A percentile compares a stretch with the other conserved stretches of the same genome.
Evolutionary conservation across 2,113 vertebrate genomes (phyloP).

Genomic region (Isichthys henryi): DNA sequence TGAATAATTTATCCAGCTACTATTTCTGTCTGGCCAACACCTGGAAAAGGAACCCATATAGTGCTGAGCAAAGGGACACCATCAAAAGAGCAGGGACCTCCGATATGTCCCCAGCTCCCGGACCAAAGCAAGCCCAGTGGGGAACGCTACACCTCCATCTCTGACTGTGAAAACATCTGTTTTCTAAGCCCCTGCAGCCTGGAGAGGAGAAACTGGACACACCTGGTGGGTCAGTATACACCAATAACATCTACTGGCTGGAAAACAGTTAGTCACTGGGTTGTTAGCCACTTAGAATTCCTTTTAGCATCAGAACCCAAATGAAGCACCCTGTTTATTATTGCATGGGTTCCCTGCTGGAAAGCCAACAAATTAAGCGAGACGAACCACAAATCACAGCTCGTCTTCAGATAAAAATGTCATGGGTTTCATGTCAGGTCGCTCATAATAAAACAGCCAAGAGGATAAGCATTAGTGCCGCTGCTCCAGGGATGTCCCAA

Average conservation of each 20-base stretch:
- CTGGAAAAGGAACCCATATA: neutral
- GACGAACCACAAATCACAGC: neutral
- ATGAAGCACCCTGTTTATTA: neutral
- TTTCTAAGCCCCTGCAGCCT: too few relatives aligned
- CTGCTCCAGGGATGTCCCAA: neutral
- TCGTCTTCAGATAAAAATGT: neutral
- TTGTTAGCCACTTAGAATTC: neutral
- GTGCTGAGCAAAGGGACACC: neutral
- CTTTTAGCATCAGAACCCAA: neutral
- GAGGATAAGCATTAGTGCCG: neutral
- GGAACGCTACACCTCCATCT: neutral
- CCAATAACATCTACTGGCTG: neutral
- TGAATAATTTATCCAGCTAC: neutral
- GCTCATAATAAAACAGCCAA: neutral
- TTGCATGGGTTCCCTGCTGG: neutral
- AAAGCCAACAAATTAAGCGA: neutral
- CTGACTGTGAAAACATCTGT: neutral
- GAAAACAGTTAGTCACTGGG: neutral
- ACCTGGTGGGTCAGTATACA: neutral
- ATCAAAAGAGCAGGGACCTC: neutral
- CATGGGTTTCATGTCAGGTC: neutral
- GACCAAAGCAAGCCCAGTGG: neutral
- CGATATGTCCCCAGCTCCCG: neutral
- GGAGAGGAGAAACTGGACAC: neutral
- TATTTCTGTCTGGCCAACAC: conserved; percentile 2